Percentiles rank a stretch among this genome's conserved stretches.
These are phyloP conservation scores for Brachionus rubens DNA, from an alignment of 1,140 invertebrate species.

Conservation along the genomic window DNA sequence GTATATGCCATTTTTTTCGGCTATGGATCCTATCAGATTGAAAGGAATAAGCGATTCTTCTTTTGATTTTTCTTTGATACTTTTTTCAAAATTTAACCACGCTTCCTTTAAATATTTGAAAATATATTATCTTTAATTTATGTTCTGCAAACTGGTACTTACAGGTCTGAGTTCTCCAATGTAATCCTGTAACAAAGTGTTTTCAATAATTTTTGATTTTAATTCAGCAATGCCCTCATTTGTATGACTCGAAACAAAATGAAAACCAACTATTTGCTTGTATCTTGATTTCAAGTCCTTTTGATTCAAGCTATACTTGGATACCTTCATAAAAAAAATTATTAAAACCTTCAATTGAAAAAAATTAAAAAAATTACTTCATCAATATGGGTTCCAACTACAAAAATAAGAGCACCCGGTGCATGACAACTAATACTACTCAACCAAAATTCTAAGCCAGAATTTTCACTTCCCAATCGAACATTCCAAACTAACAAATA, in stretches of 20 bases:
- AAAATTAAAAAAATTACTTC: too few relatives aligned
- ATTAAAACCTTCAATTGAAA: too few relatives aligned
- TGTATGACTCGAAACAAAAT: conserved; percentile 54
- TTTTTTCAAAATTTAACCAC: conserved; percentile 49
- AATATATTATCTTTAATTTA: background rate
- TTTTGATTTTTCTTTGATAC: conserved; percentile 27
- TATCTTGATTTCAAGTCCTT: conserved; percentile 51
- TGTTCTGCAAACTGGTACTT: background rate
- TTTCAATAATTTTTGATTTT: background rate
- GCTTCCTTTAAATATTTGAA: conserved; percentile 47
- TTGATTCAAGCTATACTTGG: conserved; percentile 49
- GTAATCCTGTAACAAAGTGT: conserved; percentile 24
- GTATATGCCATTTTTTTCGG: conserved; percentile 15
- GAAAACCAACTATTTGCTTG: conserved; percentile 54
- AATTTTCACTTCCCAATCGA: conserved; percentile 56
- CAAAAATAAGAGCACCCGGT: background rate
- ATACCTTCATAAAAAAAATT: too few relatives aligned
- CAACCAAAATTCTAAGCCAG: conserved; percentile 60
- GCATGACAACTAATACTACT: conserved; percentile 55
- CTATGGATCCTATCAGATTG: background rate
- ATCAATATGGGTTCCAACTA: conserved; percentile 32
- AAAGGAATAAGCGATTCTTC: background rate
- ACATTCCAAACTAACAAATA: conserved; percentile 59
- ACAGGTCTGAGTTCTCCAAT: conserved; percentile 54
- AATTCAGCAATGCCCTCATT: conserved; percentile 50